Evolutionary conservation across 2,113 vertebrate genomes (phyloP).

Genomic region (Gambusia holbrooki): DNA sequence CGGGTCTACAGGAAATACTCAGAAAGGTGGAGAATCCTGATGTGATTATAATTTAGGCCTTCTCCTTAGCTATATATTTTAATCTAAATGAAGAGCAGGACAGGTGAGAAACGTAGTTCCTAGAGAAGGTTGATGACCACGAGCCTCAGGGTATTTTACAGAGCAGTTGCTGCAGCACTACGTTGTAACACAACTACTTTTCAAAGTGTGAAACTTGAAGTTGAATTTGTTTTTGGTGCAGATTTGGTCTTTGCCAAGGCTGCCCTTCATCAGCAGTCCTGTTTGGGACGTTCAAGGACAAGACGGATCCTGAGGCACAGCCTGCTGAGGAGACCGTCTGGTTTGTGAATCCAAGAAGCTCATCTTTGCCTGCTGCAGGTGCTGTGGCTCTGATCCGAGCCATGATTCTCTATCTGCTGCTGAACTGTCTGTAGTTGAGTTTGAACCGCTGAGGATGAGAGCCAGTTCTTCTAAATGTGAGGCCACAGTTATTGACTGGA

Average conservation of each 20-base stretch:
- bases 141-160: too few relatives aligned
- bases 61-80: constrained; percentile 31
- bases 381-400: not conserved
- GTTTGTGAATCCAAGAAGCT: not conserved
- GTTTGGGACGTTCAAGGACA: too few relatives aligned
- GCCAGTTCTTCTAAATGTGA: not conserved
- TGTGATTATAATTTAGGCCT: constrained; percentile 21
- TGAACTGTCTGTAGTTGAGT: not conserved
- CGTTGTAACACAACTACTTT: too few relatives aligned
- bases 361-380: not conserved
- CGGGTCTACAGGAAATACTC: not conserved
- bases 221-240: not conserved
- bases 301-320: too few relatives aligned
- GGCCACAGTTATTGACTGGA: too few relatives aligned
- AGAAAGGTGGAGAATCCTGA: constrained; percentile 13
- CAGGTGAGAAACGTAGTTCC: too few relatives aligned
- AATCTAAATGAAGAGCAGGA: constrained; percentile 16
- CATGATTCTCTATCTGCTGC: not conserved
- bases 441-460: not conserved
- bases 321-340: too few relatives aligned
- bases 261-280: not conserved
- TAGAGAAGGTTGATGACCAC: too few relatives aligned
- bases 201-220: not conserved
- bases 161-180: not conserved
- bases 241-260: not conserved